Conservation (phyloP, 2,797 vertebrate species). For the Takifugu ocellatus region DNA sequence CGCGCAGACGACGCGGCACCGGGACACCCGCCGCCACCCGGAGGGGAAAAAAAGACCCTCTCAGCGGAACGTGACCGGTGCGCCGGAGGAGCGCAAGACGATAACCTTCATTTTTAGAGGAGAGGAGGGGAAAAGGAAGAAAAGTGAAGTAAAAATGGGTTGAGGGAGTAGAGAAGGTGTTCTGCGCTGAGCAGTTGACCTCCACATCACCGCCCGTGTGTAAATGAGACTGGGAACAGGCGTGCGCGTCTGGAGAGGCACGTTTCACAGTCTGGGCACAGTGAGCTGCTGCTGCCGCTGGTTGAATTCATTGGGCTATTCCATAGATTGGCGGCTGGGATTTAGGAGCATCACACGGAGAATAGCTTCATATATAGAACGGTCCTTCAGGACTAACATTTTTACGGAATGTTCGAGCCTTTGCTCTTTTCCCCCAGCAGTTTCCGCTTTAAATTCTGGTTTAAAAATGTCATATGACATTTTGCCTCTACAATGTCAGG, state of each 20-base stretch:
- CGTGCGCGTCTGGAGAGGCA: slow-evolving; percentile 48
- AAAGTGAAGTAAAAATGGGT: neutral
- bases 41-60: too few species aligned
- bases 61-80: slow-evolving; percentile 10
- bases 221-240: slow-evolving; percentile 10
- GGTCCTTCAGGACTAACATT: too few species aligned
- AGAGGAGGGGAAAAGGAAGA: neutral
- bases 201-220: slow-evolving; percentile 43
- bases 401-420: too few species aligned
- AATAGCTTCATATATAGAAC: neutral
- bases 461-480: too few species aligned
- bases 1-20: slow-evolving; percentile 34
- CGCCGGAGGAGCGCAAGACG: slow-evolving; percentile 14
- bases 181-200: slow-evolving; percentile 45
- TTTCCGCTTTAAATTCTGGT: too few species aligned
- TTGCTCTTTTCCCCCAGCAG: too few species aligned
- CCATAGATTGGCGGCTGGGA: too few species aligned
- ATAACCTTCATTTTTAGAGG: slow-evolving; percentile 20
- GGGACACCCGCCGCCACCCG: slow-evolving; percentile 39
- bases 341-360: too few species aligned
- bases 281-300: slow-evolving; percentile 6
- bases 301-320: too few species aligned
- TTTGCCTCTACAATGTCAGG: too few species aligned
- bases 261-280: slow-evolving; percentile 27
- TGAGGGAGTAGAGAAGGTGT: neutral